A percentile compares a stretch with the other conserved stretches of the same genome.
Evolutionary conservation across 2,888 invertebrate genomes (phyloP).

Genomic region (Heteromurus nitidus): DNA sequence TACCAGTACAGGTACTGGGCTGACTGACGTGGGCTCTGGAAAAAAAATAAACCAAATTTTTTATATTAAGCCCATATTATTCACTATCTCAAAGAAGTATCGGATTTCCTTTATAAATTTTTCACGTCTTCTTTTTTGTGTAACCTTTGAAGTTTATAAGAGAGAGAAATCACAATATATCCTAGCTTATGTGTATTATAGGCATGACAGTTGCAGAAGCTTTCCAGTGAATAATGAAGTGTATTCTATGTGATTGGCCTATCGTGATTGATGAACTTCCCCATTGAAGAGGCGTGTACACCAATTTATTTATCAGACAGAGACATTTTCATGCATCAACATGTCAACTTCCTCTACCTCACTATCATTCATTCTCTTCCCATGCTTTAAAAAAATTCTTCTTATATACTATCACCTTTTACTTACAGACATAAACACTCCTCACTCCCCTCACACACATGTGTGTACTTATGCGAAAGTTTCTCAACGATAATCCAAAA

Average conservation of each 20-base stretch:
- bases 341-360: slow-evolving; percentile 46
- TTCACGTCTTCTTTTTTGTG: no score
- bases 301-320: slow-evolving; percentile 32
- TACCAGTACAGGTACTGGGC: slow-evolving; percentile 97
- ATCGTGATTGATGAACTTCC: slow-evolving; percentile 51
- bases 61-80: no score
- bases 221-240: slow-evolving; percentile 45
- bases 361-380: slow-evolving; percentile 45
- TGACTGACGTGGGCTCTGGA: slow-evolving; percentile 84
- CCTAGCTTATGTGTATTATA: background rate
- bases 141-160: no score
- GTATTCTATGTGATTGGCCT: slow-evolving; percentile 31
- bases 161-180: background rate
- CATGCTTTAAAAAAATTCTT: no score
- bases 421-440: no score
- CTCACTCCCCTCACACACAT: no score
- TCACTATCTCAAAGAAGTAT: no score
- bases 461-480: no score
- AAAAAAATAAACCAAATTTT: no score
- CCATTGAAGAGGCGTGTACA: slow-evolving; percentile 40
- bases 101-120: no score
- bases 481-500: no score
- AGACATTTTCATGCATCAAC: slow-evolving; percentile 36
- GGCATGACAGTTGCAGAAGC: slow-evolving; percentile 48
- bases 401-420: no score